Evolutionary conservation across 2,888 invertebrate genomes (phyloP).

Genomic region (Geotrupes spiniger): DNA sequence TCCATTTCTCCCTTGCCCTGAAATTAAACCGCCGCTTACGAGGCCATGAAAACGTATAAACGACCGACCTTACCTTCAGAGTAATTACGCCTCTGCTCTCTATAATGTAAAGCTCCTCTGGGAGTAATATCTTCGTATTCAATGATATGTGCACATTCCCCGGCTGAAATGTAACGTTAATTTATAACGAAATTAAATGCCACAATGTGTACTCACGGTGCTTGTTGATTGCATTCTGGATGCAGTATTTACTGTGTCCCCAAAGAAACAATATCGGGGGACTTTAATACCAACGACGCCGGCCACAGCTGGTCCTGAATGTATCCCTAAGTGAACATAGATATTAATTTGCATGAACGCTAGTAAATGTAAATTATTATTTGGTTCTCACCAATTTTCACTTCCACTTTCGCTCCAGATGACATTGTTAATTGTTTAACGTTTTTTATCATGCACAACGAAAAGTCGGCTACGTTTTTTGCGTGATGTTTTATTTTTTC

Average conservation of each 20-base stretch:
- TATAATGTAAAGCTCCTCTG: constrained; percentile 63
- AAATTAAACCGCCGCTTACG: too few species aligned
- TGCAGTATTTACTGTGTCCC: constrained; percentile 89
- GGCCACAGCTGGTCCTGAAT: constrained; percentile 84
- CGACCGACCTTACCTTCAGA: constrained; percentile 82
- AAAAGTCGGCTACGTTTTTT: constrained; percentile 72
- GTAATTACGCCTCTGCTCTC: constrained; percentile 70
- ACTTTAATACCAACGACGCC: constrained; percentile 83
- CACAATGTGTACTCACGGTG: constrained; percentile 54
- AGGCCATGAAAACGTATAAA: too few species aligned
- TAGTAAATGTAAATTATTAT: not conserved
- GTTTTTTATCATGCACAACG: constrained; percentile 69
- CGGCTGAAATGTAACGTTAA: constrained; percentile 50
- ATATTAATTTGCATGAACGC: not conserved
- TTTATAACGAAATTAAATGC: too few species aligned
- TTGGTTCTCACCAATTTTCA: constrained; percentile 58
- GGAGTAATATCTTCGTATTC: constrained; percentile 65
- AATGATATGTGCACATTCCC: constrained; percentile 76
- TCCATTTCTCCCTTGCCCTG: constrained; percentile 86
- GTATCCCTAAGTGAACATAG: constrained; percentile 59
- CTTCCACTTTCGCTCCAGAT: constrained; percentile 58
- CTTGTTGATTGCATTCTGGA: constrained; percentile 81
- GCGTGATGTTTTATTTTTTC: constrained; percentile 73
- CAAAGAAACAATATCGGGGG: constrained; percentile 85
- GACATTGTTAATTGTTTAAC: constrained; percentile 64